phyloP scores from a whole-genome alignment of 2,888 invertebrate species.

The Pardosa pseudoannulata region DNA sequence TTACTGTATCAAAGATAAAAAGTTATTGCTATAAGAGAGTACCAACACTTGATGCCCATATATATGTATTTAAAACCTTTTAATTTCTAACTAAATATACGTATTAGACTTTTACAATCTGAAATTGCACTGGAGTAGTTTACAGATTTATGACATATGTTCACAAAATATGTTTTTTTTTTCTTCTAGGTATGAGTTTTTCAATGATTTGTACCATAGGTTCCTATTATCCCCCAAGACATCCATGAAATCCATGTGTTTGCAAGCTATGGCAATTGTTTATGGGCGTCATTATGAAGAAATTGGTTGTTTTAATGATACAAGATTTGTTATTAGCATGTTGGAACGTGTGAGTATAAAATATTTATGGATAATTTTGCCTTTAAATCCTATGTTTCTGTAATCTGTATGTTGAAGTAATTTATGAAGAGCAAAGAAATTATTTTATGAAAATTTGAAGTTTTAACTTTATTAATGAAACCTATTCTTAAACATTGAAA shows the following conservation, averaged over 20 bases:
- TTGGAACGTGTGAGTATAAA: conserved; percentile 86
- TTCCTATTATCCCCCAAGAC: conserved; percentile 93
- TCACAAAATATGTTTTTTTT: background rate
- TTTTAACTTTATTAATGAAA: too few species aligned
- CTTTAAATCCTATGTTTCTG: background rate
- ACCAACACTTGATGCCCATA: too few species aligned
- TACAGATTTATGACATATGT: too few species aligned
- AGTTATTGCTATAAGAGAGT: too few species aligned
- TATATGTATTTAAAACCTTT: too few species aligned
- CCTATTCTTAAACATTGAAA: too few species aligned
- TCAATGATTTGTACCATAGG: conserved; percentile 98
- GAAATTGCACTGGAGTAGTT: too few species aligned
- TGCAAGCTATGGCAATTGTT: conserved; percentile 98
- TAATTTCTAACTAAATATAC: too few species aligned
- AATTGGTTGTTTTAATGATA: conserved; percentile 97
- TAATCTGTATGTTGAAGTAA: background rate
- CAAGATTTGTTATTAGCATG: conserved; percentile 96
- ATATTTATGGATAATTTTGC: too few species aligned
- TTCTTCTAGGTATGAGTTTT: conserved; percentile 89
- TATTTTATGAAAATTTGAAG: background rate
- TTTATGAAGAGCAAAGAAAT: background rate
- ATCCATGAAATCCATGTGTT: conserved; percentile 97
- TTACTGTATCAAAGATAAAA: too few species aligned
- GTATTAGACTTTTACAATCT: too few species aligned
- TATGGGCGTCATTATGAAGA: conserved; percentile 97